Conservation (phyloP, 1,140 invertebrate genomes). For the Euglossa dilemma region DNA sequence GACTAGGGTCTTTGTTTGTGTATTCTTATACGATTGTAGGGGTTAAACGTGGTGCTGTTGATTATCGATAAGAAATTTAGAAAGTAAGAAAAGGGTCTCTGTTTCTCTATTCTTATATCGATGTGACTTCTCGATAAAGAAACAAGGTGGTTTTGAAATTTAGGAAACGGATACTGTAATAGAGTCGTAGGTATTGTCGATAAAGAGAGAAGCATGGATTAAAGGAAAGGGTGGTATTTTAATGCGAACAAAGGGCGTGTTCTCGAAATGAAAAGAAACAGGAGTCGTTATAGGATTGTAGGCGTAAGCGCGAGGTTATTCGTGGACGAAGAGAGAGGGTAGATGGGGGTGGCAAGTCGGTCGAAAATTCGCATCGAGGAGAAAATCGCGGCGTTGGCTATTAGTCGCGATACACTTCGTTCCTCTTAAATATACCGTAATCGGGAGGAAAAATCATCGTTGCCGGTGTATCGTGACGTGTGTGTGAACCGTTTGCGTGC, state of each 20-base stretch:
- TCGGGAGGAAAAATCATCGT: conserved; percentile 50
- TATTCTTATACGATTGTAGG: neutral
- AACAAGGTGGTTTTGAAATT: no score
- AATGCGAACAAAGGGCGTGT: no score
- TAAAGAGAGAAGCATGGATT: no score
- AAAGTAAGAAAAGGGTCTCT: neutral
- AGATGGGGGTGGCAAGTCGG: neutral
- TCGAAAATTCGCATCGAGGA: neutral
- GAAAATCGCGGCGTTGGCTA: conserved; percentile 32
- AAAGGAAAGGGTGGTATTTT: no score
- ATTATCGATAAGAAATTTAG: no score
- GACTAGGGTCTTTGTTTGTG: neutral
- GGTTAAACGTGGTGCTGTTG: no score
- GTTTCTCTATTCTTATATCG: neutral
- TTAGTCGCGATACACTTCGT: conserved; percentile 36
- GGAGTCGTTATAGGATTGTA: neutral
- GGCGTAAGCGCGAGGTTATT: neutral
- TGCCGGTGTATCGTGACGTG: conserved; percentile 34
- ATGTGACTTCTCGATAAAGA: no score
- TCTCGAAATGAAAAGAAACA: no score
- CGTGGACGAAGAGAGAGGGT: neutral
- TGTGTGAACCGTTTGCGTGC: conserved; percentile 59
- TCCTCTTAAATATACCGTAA: conserved; percentile 39
- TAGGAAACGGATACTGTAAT: no score
- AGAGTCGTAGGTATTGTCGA: no score